These are phyloP conservation scores for Netelia inedita DNA, from an alignment of 2,888 invertebrate genomes.

Conservation along the genomic window DNA sequence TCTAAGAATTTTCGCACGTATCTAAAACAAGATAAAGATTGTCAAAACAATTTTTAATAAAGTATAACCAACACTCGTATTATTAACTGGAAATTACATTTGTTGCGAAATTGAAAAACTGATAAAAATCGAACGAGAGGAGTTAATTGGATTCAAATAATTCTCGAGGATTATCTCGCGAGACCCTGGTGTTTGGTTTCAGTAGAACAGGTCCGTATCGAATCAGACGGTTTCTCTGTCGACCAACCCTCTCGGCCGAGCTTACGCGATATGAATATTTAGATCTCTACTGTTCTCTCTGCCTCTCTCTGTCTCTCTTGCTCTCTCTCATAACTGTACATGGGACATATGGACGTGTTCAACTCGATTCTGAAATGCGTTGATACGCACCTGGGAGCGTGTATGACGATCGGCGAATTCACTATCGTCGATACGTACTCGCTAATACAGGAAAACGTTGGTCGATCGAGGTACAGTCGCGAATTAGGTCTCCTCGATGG, in stretches of 20 bases:
- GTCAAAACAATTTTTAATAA: not conserved
- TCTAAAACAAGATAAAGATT: not conserved
- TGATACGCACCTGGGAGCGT: slow-evolving; percentile 22
- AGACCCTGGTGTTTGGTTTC: not conserved
- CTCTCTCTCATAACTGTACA: not conserved
- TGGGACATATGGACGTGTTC: not conserved
- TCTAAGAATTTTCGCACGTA: not conserved
- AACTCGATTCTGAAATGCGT: not conserved
- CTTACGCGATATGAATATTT: slow-evolving; percentile 40
- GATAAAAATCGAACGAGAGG: not conserved
- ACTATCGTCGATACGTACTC: slow-evolving; percentile 6
- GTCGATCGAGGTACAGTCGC: slow-evolving; percentile 21
- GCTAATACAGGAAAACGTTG: not conserved
- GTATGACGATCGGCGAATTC: slow-evolving; percentile 31
- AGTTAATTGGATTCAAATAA: not conserved
- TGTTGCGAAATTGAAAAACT: no score
- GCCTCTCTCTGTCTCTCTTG: not conserved
- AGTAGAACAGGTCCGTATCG: not conserved
- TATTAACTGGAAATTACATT: not conserved
- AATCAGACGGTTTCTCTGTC: slow-evolving; percentile 10
- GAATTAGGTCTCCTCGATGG: slow-evolving; percentile 45
- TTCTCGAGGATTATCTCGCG: not conserved
- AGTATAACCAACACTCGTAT: not conserved
- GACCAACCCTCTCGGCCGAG: not conserved
- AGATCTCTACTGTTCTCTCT: slow-evolving; percentile 26